These are phyloP conservation scores for Oreocharis arfaki DNA, from an alignment of 2,113 vertebrate species.

Conservation along the genomic window DNA sequence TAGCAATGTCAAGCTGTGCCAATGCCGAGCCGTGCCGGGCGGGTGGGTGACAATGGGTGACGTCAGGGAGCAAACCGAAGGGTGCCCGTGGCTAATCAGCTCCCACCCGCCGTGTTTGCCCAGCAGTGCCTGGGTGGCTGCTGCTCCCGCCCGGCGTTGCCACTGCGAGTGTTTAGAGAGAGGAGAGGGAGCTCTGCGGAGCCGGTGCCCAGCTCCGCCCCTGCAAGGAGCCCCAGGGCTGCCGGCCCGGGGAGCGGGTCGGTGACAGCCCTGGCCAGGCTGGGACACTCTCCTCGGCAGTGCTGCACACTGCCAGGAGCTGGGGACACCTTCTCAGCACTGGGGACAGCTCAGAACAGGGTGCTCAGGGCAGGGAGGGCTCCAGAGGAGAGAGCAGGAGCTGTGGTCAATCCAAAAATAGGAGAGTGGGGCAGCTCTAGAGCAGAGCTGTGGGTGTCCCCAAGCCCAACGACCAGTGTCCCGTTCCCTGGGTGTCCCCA, in stretches of 20 bases:
- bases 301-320: not conserved
- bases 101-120: not conserved
- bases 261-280: not conserved
- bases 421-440: not conserved
- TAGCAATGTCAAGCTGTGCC: not conserved
- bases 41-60: not conserved
- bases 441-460: not conserved
- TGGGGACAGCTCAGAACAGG: accelerated
- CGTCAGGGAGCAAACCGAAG: not conserved
- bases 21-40: not conserved
- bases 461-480: accelerated
- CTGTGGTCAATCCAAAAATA: accelerated
- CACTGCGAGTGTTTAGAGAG: not conserved
- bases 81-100: not conserved
- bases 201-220: not conserved
- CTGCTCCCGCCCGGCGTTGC: not conserved
- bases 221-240: not conserved
- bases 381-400: accelerated
- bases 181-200: not conserved
- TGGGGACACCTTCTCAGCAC: not conserved
- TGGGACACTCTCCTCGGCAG: accelerated
- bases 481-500: not conserved
- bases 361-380: not conserved
- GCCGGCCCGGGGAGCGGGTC: accelerated
- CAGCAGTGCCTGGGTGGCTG: not conserved